phyloP scores from a whole-genome alignment of 2,113 vertebrate species.

The Mellivora capensis region DNA sequence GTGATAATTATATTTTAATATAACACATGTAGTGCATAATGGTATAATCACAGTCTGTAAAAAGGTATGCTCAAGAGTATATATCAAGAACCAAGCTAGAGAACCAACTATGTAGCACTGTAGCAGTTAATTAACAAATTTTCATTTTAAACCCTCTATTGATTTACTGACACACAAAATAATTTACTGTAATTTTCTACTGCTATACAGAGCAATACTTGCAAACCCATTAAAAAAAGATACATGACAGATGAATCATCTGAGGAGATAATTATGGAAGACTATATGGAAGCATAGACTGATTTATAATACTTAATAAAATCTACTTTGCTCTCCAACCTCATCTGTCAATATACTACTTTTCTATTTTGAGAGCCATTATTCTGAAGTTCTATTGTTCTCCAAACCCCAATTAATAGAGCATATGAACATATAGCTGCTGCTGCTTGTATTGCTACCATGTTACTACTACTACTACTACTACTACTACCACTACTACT shows the following conservation, averaged over 20 bases:
- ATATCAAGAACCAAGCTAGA: not conserved
- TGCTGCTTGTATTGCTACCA: not conserved
- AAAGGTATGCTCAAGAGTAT: not conserved
- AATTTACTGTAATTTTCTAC: not conserved
- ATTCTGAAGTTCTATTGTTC: not conserved
- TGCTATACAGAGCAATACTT: not conserved
- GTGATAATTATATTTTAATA: not conserved
- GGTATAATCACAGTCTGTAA: not conserved
- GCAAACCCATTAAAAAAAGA: not conserved
- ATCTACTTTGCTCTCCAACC: not conserved
- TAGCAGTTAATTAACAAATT: not conserved
- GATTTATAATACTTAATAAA: not conserved
- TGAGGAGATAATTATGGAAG: not conserved
- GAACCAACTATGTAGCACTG: not conserved
- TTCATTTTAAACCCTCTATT: not conserved
- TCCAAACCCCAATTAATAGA: not conserved
- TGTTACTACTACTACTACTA: not conserved
- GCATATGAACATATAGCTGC: not conserved
- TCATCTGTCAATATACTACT: not conserved
- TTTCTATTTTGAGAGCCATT: not conserved
- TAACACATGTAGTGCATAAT: not conserved
- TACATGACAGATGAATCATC: not conserved
- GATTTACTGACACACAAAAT: not conserved
- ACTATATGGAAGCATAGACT: not conserved
- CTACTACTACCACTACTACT: not conserved